Base-by-base conservation (phyloP, 2,888 invertebrate genomes). In the Dynastes hyllus region DNA sequence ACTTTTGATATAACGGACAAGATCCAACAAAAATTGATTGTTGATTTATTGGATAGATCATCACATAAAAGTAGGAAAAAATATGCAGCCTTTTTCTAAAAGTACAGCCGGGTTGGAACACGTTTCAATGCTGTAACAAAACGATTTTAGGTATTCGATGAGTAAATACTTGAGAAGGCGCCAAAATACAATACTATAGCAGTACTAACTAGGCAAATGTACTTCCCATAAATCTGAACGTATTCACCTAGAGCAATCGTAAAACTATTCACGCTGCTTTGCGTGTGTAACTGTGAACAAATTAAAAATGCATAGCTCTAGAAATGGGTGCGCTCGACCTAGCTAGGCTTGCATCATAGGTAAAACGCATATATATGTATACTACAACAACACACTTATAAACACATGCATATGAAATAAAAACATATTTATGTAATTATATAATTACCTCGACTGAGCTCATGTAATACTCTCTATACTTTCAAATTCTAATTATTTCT, bases 231-330 rank as follows among this genome's bases (percentile, higher is more conserved):
- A 16, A 55, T 8, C 55, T 16, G 55, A 58, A 22, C 27, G 63
- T 63, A 32, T 63, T 32, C 32, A 32, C 63, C 9, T 9, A 63
- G 11, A 58, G 40, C 55, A 37, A 51, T 16, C n/a, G 71, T 58
- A 55, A 71, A 71, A 37, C 51, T 58, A 58, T 40, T 73, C 40
- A 61, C 58, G 73, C 73, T 55, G 61, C 32, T 73, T 58, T 58
- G 58, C 73, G 58, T 73, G 73, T 58, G 40, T 73, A 73, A 73
- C 58, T 73, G 61, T 73, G 73, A 73, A 58, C 58, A 9, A 73
- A 73, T 73, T 73, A 73, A 73, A 73, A 73, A 61, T 73, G 73
- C 73, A 73, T 73, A 73, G 22, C 73, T 73, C 58, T 22, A 58
- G 40, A 22, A 73, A 73, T 73, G 58, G 73, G 73, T 73, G 73